Conservation (phyloP, 1,140 invertebrate genomes). For the Bombus soroeensis region DNA sequence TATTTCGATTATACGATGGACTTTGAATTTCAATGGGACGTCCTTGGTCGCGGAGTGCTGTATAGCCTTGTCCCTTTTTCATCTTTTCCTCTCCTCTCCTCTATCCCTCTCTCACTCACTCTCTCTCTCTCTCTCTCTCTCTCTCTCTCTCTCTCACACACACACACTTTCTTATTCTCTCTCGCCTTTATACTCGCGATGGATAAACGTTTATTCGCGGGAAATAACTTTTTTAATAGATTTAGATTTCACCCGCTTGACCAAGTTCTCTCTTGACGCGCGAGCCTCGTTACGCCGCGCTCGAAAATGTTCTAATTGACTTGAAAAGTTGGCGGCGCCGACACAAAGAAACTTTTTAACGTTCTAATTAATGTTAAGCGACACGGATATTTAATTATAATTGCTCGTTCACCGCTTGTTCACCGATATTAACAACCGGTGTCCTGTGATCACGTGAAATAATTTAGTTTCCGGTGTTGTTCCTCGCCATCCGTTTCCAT, state of each 20-base stretch:
- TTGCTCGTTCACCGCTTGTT: background rate
- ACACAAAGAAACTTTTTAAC: slow-evolving; percentile 26
- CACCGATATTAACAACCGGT: background rate
- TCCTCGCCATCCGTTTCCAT: background rate
- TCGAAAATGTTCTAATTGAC: slow-evolving; percentile 44
- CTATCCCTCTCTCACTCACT: rapidly evolving
- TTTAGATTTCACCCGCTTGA: slow-evolving; percentile 26
- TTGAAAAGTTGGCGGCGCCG: background rate
- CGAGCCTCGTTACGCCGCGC: background rate
- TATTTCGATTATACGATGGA: slow-evolving; percentile 44
- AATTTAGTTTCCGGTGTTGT: background rate
- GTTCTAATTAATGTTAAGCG: slow-evolving; percentile 40
- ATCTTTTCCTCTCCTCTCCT: too few relatives aligned
- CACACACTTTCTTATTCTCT: too few relatives aligned
- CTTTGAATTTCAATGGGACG: slow-evolving; percentile 38
- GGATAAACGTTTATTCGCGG: slow-evolving; percentile 47
- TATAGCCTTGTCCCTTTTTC: background rate
- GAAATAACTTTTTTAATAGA: slow-evolving; percentile 52
- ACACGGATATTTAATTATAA: slow-evolving; percentile 36
- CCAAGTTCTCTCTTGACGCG: background rate
- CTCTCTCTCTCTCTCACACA: rapidly evolving
- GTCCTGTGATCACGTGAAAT: background rate
- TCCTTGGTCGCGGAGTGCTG: background rate
- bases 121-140: rapidly evolving
- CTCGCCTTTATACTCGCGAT: background rate